phyloP scores from a whole-genome alignment of 2,797 vertebrate genomes.

The Poecilia picta region DNA sequence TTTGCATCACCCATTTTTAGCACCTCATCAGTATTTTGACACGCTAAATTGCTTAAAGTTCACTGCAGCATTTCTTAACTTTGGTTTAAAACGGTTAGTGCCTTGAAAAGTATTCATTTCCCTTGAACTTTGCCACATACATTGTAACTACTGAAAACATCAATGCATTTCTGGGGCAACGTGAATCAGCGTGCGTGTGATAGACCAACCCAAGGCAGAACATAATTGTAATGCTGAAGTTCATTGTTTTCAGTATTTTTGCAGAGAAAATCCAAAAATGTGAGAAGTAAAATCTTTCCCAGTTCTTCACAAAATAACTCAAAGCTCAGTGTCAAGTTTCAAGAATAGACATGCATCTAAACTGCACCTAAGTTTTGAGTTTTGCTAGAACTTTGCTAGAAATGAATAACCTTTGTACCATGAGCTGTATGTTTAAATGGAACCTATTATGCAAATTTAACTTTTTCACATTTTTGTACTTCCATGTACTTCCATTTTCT shows the following conservation, averaged over 20 bases:
- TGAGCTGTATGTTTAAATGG: background rate
- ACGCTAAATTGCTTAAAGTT: slow-evolving; percentile 37
- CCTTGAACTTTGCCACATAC: background rate
- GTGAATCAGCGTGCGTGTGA: background rate
- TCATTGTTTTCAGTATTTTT: background rate
- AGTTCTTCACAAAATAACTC: background rate
- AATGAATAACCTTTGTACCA: background rate
- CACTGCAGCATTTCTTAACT: slow-evolving; percentile 18
- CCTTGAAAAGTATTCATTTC: slow-evolving; percentile 1
- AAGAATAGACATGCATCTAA: background rate
- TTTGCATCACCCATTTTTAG: slow-evolving; percentile 72
- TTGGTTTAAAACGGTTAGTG: slow-evolving; percentile 2
- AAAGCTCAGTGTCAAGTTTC: background rate
- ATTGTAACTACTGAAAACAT: background rate
- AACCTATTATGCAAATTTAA: too few relatives aligned
- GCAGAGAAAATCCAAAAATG: background rate
- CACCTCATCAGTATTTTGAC: slow-evolving; percentile 68
- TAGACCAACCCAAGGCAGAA: background rate
- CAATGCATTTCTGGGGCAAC: background rate
- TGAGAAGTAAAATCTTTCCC: background rate
- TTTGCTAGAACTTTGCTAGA: background rate
- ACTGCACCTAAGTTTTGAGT: background rate
- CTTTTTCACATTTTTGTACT: too few relatives aligned
- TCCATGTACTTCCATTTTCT: too few relatives aligned
- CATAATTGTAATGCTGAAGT: background rate